Base-by-base conservation (phyloP, 1,140 invertebrate genomes). In the Leptinotarsa lineolata region DNA sequence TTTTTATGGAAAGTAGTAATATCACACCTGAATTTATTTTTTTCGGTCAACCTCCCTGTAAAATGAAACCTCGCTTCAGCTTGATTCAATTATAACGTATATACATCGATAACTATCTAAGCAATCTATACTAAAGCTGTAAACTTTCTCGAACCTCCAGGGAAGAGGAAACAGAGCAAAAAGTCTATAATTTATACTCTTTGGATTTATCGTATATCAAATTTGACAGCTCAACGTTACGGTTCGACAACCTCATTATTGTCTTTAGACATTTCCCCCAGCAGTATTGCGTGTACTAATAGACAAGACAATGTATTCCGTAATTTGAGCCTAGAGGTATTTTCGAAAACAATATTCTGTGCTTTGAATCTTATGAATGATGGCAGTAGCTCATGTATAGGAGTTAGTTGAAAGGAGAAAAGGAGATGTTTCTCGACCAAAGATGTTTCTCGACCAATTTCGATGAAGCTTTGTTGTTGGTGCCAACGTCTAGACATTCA, bases 181-280 rank as follows among this genome's bases (percentile, higher is more conserved):
- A 30, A 22, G 24, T 21, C 5, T 22, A 64, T 30, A 64, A 64
- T 64, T 18, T 64, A 64, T 64, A 20, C 24, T 21, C n/a, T 64
- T 64, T 30, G 15, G 21, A 64, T 20, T 64, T 64, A 30, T 64
- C 61, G 61, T 64, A 20, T 64, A 64, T 64, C 61, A 64, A 64
- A 64, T 64, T 64, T 64, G 61, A 64, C 61, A 64, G 24, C 12
- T 64, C 5, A 18, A 64, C 24, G 61, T 64, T 64, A 22, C 61
- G 61, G 61, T 20, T 64, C 61, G 61, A 22, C 20, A 30, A 64
- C 61, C 61, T 21, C 61, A 54, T 54, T 54, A 54, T 54, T 54
- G 48, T 54, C 48, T 54, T 54, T 54, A 54, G 15, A 18, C 48
- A 18, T 54, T 54, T 16, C 48, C 48, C 48, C 16, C 48, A 54